Base-by-base conservation (phyloP, 2,888 invertebrate species). In the Orchesella flavescens region DNA sequence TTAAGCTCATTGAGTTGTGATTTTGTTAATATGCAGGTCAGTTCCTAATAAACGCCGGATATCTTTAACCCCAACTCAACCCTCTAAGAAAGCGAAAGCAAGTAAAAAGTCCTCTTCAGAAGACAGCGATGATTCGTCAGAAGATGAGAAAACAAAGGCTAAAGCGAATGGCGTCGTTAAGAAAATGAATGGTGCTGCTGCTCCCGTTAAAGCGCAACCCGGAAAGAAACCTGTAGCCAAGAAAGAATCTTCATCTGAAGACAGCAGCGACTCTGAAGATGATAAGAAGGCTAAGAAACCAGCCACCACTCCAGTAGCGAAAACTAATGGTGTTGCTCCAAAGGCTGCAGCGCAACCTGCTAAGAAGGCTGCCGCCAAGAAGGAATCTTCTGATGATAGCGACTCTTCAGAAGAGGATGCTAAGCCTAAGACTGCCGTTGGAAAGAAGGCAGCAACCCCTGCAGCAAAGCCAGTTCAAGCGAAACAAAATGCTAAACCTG, bases 21-120 rank as follows among this genome's bases (percentile, higher is more conserved):
- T 24, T 46, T 57, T 71, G n/a, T n/a, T 3, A 61, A 46, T 55
- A 24, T 69, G 12, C 66, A 88, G 88, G 21, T 81, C 85, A 19
- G 87, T 85, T 5, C 87, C 88, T 17, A 53, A 73, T 13, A 89
- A 89, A 76, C 79, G 88, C 34, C 73, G 88, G 9, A 77, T 89
- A 44, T 89, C 88, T 0, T 57, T 87, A 15, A 80, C 83, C 10
- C 59, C 80, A 4, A 44, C 69, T 10, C 49, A 75, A 34, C 24
- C 77, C 9, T 61, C 84, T 12, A 85, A 85, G 55, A 85, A 86
- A 63, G 79, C 81, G 2, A 84, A 84, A 55, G 46, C 55, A 1
- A 76, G 73, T 34, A 21, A 80, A 23, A n/a, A n/a, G n/a, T 74
- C 80, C 17, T 81, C 80, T 12, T 77, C 76, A 19, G 80, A 81